Evolutionary conservation across 1,140 invertebrate species (phyloP).

Genomic region (Metopolophium dirhodum): DNA sequence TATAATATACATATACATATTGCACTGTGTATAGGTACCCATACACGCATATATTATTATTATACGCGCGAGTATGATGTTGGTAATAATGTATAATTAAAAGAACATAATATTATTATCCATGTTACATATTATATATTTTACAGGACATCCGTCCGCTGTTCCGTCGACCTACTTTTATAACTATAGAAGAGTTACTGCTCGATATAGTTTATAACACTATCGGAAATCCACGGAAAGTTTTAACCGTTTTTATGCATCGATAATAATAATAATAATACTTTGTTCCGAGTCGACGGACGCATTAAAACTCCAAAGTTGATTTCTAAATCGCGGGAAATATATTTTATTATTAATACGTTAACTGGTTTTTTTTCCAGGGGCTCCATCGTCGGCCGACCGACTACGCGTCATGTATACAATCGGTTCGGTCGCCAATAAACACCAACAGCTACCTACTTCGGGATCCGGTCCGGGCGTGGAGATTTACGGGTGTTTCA

Average conservation of each 20-base stretch:
- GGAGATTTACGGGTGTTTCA: background rate
- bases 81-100: background rate
- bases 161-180: background rate
- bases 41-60: no score
- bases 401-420: background rate
- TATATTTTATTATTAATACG: background rate
- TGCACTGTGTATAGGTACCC: no score
- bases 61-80: background rate
- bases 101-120: background rate
- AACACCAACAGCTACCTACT: background rate
- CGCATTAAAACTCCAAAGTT: background rate
- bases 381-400: background rate
- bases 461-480: background rate
- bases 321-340: background rate
- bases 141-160: background rate
- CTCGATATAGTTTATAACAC: no score
- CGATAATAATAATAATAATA: background rate
- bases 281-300: background rate
- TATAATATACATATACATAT: background rate
- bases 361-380: background rate
- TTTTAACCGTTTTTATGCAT: background rate
- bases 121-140: background rate
- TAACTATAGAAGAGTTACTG: background rate
- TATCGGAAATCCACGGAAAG: background rate
- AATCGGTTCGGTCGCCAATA: background rate